Percentiles rank a stretch among this genome's conserved stretches.
phyloP scores from a whole-genome alignment of 2,888 invertebrate genomes.

The Hirudinaria manillensis region DNA sequence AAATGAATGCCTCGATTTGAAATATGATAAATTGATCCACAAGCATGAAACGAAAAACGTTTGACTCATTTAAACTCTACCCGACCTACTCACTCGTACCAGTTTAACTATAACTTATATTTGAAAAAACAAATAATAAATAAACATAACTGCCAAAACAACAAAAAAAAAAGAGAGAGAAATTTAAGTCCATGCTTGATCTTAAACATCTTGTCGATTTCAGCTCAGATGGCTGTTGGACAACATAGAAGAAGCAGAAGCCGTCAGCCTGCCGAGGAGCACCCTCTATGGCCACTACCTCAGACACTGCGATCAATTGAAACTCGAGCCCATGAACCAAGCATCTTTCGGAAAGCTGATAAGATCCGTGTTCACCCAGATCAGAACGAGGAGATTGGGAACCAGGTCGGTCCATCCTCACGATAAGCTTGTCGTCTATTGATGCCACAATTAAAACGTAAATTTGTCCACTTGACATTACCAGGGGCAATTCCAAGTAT shows the following conservation, averaged over 20 bases:
- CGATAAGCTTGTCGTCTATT: not conserved
- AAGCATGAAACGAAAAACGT: no score
- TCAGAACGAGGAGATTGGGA: slow-evolving; percentile 37
- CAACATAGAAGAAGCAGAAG: slow-evolving; percentile 35
- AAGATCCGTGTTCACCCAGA: slow-evolving; percentile 35
- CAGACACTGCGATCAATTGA: slow-evolving; percentile 33
- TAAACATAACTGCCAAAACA: no score
- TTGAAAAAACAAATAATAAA: no score
- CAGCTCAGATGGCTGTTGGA: slow-evolving; percentile 35
- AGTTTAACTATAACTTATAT: no score
- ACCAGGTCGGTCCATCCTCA: slow-evolving; percentile 28
- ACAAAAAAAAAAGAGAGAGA: no score
- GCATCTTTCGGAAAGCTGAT: slow-evolving; percentile 38
- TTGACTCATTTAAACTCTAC: no score
- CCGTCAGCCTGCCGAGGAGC: slow-evolving; percentile 36
- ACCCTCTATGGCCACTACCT: slow-evolving; percentile 37
- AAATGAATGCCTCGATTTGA: no score
- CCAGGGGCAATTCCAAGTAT: slow-evolving; percentile 36
- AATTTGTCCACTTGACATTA: no score
- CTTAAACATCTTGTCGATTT: not conserved
- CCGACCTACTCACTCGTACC: no score
- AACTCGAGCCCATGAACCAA: slow-evolving; percentile 37
- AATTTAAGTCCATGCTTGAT: no score
- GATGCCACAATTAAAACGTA: not conserved
- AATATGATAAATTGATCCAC: no score